Evolutionary conservation across 2,888 invertebrate genomes (phyloP).

Genomic region (Plutella xylostella): DNA sequence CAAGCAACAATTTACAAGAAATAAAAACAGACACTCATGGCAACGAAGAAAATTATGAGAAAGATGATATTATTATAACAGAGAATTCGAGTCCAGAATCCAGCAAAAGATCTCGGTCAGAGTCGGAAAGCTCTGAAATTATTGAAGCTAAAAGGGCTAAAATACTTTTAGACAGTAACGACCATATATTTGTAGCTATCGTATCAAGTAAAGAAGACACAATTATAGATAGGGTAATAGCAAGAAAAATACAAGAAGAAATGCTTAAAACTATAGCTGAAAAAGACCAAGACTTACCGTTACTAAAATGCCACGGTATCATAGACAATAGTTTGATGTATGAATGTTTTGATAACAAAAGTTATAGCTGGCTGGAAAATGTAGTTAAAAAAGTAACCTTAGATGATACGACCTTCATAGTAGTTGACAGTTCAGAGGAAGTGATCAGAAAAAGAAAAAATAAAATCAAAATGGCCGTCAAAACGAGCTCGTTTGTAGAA

Average conservation of each 20-base stretch:
- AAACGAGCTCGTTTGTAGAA: background rate
- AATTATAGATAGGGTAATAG: background rate
- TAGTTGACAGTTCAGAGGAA: background rate
- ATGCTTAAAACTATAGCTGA: background rate
- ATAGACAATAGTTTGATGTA: background rate
- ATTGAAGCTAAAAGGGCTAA: background rate
- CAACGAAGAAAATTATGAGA: background rate
- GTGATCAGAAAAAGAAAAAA: background rate
- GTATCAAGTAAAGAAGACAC: background rate
- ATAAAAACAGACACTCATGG: background rate
- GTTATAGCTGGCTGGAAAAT: background rate
- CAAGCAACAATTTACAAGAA: background rate
- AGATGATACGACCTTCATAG: background rate
- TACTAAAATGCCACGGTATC: slow-evolving; percentile 1
- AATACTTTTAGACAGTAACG: background rate
- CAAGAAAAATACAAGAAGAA: background rate
- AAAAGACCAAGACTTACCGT: background rate
- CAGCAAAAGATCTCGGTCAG: slow-evolving; percentile 2
- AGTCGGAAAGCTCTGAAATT: background rate
- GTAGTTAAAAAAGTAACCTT: background rate
- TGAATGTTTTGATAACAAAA: background rate
- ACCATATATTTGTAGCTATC: background rate
- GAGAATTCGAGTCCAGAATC: background rate
- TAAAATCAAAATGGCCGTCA: slow-evolving; percentile 3
- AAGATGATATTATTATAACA: background rate